Percentiles rank a stretch among this genome's conserved stretches.
Evolutionary conservation across 1,140 invertebrate genomes (phyloP).

Genomic region (Holotrichia oblita): DNA sequence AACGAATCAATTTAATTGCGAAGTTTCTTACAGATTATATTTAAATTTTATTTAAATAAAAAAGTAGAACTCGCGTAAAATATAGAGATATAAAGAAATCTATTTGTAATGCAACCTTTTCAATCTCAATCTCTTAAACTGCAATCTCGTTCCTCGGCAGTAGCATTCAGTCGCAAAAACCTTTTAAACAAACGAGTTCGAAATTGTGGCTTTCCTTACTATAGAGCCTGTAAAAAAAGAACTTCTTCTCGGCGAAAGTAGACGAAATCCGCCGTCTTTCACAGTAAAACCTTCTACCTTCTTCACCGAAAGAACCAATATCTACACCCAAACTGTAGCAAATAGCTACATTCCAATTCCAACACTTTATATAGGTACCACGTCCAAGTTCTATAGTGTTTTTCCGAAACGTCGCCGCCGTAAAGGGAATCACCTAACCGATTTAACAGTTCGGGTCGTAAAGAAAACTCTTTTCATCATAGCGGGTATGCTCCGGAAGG

Average conservation of each 20-base stretch:
- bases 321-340: too few species aligned
- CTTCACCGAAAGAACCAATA: not conserved
- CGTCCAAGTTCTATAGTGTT: not conserved
- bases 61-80: too few species aligned
- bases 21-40: too few species aligned
- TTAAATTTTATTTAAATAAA: too few species aligned
- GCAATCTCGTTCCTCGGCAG: not conserved
- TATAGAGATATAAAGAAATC: not conserved
- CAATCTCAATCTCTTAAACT: conserved; percentile 12
- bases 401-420: not conserved
- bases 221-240: not conserved
- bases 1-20: too few species aligned
- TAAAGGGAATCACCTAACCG: not conserved
- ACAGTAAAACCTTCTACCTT: not conserved
- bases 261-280: not conserved
- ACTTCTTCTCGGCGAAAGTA: not conserved
- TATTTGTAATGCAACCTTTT: not conserved
- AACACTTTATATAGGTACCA: not conserved
- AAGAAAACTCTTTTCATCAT: not conserved
- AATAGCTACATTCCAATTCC: not conserved
- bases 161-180: not conserved
- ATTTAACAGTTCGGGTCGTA: not conserved
- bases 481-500: not conserved
- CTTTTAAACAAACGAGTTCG: not conserved
- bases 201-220: not conserved